Percentiles rank a stretch among this genome's conserved stretches.
phyloP scores from a whole-genome alignment of 2,113 vertebrate species.

The Silurus asotus region DNA sequence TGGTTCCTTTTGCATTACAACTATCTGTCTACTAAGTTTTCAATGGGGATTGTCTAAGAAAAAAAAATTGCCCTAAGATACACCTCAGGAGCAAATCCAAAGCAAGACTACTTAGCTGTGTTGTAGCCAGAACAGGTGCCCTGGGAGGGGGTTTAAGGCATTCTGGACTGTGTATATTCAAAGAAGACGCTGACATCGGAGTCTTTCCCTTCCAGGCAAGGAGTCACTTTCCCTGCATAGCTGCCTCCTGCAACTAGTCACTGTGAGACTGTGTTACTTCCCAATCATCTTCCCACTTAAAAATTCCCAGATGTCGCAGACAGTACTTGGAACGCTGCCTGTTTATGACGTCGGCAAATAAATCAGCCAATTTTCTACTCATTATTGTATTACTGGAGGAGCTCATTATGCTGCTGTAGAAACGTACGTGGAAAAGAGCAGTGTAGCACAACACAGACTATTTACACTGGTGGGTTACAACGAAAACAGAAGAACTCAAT shows the following conservation, averaged over 20 bases:
- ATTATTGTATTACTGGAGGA: constrained; percentile 11
- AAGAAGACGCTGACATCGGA: constrained; percentile 55
- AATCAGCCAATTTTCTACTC: constrained; percentile 2
- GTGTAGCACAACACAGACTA: not conserved
- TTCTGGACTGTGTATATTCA: constrained; percentile 19
- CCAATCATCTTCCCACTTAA: constrained; percentile 63
- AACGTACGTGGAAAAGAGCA: not conserved
- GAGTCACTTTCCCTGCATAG: constrained; percentile 46
- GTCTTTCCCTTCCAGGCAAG: constrained; percentile 55
- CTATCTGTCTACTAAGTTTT: not conserved
- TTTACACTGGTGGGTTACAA: not conserved
- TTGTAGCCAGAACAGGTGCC: constrained; percentile 49
- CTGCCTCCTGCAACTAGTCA: not conserved
- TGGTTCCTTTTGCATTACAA: not conserved
- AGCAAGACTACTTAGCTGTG: constrained; percentile 37
- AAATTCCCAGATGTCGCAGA: constrained; percentile 24
- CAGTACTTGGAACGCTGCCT: constrained; percentile 23
- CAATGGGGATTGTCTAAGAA: not conserved
- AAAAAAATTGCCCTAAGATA: not conserved
- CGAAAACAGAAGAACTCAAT: not conserved
- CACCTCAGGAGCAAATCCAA: constrained; percentile 21
- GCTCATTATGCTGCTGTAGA: constrained; percentile 24
- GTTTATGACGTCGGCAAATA: constrained; percentile 51
- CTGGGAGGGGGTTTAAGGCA: not conserved
- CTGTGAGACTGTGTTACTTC: constrained; percentile 62